Conservation (phyloP, 2,888 invertebrate species). For the Megamerina dolium region DNA sequence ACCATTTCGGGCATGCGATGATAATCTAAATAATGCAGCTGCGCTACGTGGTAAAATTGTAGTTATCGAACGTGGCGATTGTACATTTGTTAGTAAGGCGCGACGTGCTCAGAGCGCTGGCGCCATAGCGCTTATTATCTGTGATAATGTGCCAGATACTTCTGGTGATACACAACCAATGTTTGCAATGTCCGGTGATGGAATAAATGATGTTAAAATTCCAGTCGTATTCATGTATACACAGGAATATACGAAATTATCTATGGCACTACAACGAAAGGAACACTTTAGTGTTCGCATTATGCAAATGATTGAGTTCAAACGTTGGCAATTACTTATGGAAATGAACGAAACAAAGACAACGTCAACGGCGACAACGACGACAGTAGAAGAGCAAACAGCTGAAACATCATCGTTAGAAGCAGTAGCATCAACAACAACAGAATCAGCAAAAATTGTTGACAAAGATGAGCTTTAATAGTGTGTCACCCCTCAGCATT, state of each 20-base stretch:
- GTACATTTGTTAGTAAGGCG: slow-evolving; percentile 91
- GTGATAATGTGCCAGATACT: slow-evolving; percentile 74
- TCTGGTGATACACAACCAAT: slow-evolving; percentile 70
- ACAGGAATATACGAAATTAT: slow-evolving; percentile 65
- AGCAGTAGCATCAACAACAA: neutral
- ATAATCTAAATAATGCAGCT: slow-evolving; percentile 56
- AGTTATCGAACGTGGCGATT: slow-evolving; percentile 83
- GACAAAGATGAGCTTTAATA: no score
- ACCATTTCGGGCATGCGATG: slow-evolving; percentile 63
- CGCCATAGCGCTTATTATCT: slow-evolving; percentile 76
- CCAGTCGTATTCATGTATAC: slow-evolving; percentile 87
- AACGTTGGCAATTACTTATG: slow-evolving; percentile 39
- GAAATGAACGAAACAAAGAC: slow-evolving; percentile 19
- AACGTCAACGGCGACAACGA: slow-evolving; percentile 1
- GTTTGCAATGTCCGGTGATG: slow-evolving; percentile 97
- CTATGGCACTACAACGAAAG: slow-evolving; percentile 54
- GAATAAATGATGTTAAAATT: slow-evolving; percentile 75
- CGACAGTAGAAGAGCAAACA: neutral
- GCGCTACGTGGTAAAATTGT: slow-evolving; percentile 68
- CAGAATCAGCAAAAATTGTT: neutral
- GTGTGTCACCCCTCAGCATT: no score
- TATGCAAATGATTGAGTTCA: slow-evolving; percentile 49
- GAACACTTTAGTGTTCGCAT: slow-evolving; percentile 52
- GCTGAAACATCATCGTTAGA: no score
- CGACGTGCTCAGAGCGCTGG: slow-evolving; percentile 75